These are phyloP conservation scores for Porites australiensis DNA, from an alignment of 64 coral and sea anemone genomes.

Conservation along the genomic window DNA sequence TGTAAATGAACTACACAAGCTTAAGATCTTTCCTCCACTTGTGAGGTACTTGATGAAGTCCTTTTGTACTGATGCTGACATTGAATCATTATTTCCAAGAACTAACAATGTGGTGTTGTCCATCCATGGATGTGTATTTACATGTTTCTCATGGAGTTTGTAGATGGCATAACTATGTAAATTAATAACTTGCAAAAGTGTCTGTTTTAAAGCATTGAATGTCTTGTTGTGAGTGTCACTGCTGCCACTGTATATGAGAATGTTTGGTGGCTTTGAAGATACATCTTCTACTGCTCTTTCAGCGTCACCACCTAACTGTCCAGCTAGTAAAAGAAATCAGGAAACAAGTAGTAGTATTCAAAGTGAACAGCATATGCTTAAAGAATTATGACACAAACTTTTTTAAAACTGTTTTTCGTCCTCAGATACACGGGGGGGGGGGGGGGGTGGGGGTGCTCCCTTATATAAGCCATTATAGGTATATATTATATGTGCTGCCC, in stretches of 20 bases:
- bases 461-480: too few species aligned
- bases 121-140: conserved; percentile 63
- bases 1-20: conserved; percentile 33
- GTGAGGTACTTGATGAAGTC: conserved; percentile 36
- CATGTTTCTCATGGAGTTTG: conserved; percentile 50
- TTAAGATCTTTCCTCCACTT: conserved; percentile 66
- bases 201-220: conserved; percentile 45
- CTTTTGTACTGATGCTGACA: conserved; percentile 18
- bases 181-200: conserved; percentile 45
- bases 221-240: not conserved
- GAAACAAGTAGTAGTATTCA: not conserved
- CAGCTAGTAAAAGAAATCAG: too few species aligned
- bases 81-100: conserved; percentile 15
- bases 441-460: too few species aligned
- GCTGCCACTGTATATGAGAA: conserved; percentile 67
- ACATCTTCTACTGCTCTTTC: not conserved
- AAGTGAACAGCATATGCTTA: too few species aligned
- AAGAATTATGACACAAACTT: too few species aligned
- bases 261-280: conserved; percentile 67
- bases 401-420: too few species aligned
- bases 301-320: not conserved
- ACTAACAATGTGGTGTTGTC: conserved; percentile 74
- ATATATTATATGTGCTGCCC: too few species aligned
- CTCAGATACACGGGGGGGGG: too few species aligned
- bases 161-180: conserved; percentile 80